Percentiles rank a stretch among this genome's conserved stretches.
These are phyloP conservation scores for Philotrypesis tridentata DNA, from an alignment of 1,140 invertebrate genomes.

Conservation along the genomic window DNA sequence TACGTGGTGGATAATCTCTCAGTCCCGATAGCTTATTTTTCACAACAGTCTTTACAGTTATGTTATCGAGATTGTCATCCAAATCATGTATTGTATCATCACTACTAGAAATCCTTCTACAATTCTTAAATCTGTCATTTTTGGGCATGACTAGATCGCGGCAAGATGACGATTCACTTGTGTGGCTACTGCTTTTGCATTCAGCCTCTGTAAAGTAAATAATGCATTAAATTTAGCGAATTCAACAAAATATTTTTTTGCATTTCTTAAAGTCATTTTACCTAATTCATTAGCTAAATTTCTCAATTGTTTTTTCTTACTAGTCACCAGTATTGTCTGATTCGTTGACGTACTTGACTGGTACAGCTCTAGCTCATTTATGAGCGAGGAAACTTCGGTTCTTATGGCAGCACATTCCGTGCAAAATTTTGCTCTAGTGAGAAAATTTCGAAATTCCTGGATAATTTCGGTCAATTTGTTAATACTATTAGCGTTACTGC, in stretches of 20 bases:
- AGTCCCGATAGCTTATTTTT: slow-evolving; percentile 64
- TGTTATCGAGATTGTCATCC: slow-evolving; percentile 54
- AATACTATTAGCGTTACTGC: slow-evolving; percentile 28
- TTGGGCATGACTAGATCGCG: slow-evolving; percentile 62
- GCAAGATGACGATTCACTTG: slow-evolving; percentile 56
- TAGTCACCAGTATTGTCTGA: slow-evolving; percentile 18
- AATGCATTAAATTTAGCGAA: background rate
- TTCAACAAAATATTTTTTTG: background rate
- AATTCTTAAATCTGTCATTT: slow-evolving; percentile 55
- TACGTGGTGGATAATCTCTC: slow-evolving; percentile 68
- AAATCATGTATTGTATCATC: slow-evolving; percentile 56
- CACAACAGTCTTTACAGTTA: slow-evolving; percentile 52
- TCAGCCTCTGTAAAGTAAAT: slow-evolving; percentile 50
- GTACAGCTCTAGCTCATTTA: slow-evolving; percentile 52
- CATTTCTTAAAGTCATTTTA: background rate
- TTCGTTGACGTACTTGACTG: slow-evolving; percentile 1
- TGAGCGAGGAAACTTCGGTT: slow-evolving; percentile 50
- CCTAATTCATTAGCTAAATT: slow-evolving; percentile 54
- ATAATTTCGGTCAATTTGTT: slow-evolving; percentile 51
- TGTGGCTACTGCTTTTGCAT: slow-evolving; percentile 57
- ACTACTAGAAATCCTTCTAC: slow-evolving; percentile 47
- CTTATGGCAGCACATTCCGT: slow-evolving; percentile 49
- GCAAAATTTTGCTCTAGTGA: slow-evolving; percentile 51
- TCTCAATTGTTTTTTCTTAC: slow-evolving; percentile 36
- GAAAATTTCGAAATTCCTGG: slow-evolving; percentile 52